phyloP scores from a whole-genome alignment of 2,888 invertebrate species.

The Dysmachus trigonus region DNA sequence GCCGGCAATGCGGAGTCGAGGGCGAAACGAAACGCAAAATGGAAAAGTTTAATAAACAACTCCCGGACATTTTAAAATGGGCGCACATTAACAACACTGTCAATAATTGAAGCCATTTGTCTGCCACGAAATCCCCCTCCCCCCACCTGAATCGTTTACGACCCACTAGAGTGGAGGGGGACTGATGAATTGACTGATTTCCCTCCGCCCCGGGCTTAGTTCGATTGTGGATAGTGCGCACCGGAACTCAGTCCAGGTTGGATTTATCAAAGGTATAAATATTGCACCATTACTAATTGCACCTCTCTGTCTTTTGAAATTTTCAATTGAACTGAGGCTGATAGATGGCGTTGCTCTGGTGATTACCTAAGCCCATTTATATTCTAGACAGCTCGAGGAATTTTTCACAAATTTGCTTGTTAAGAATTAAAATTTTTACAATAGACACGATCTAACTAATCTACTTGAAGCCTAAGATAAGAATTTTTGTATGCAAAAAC shows the following conservation, averaged over 20 bases:
- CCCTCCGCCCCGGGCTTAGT: not conserved
- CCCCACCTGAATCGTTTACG: not conserved
- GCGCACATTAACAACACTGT: constrained; percentile 47
- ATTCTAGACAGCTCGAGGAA: not conserved
- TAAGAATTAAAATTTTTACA: not conserved
- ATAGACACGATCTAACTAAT: too few relatives aligned
- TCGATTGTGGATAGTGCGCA: not conserved
- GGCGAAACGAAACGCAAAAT: not conserved
- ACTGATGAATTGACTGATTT: constrained; percentile 27
- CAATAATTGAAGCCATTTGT: constrained; percentile 47
- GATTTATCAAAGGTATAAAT: constrained; percentile 21
- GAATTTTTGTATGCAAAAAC: too few relatives aligned
- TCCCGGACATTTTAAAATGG: constrained; percentile 47
- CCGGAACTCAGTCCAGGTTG: not conserved
- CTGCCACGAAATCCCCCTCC: not conserved
- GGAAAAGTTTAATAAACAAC: constrained; percentile 26
- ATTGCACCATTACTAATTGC: constrained; percentile 28
- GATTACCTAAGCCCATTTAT: not conserved
- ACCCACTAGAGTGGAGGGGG: not conserved
- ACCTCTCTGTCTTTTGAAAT: not conserved
- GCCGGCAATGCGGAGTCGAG: not conserved
- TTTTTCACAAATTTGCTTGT: not conserved
- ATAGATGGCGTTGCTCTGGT: not conserved
- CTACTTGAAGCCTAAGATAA: too few relatives aligned
- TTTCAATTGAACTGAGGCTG: not conserved